Percentiles rank a stretch among this genome's conserved stretches.
These are phyloP conservation scores for Craseonycteris thonglongyai DNA, from an alignment of 2,113 vertebrate genomes.

Conservation along the genomic window DNA sequence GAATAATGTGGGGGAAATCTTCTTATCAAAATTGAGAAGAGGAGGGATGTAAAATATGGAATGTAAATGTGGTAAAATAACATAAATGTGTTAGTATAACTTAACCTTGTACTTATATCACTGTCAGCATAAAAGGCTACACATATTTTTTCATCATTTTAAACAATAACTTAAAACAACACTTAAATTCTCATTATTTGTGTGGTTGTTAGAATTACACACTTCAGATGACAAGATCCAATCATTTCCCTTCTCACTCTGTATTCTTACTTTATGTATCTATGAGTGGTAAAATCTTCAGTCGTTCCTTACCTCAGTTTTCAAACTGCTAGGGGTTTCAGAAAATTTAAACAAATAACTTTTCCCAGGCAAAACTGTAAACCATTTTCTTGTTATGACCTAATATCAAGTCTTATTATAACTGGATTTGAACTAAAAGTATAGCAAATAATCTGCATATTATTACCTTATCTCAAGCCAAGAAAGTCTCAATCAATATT, in stretches of 20 bases:
- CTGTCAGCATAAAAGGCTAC: not conserved
- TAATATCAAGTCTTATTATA: not conserved
- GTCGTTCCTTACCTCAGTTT: not conserved
- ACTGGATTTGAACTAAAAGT: not conserved
- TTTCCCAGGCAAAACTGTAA: not conserved
- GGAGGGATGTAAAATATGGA: not conserved
- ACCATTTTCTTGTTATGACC: not conserved
- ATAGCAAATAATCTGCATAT: conserved; percentile 33
- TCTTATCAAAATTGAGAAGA: not conserved
- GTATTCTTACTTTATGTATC: not conserved
- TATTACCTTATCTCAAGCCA: conserved; percentile 1
- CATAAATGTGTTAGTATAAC: not conserved
- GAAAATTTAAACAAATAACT: conserved; percentile 20
- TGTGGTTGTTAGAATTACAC: not conserved
- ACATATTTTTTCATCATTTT: not conserved
- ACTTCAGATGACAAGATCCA: not conserved
- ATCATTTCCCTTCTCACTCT: not conserved
- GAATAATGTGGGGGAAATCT: not conserved
- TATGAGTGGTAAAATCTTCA: not conserved
- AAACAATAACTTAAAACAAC: not conserved
- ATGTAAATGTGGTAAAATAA: not conserved
- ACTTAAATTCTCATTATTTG: not conserved
- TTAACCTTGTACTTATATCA: not conserved
- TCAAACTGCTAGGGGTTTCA: not conserved
- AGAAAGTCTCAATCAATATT: conserved; percentile 31